These are phyloP conservation scores for Leucozona laternaria DNA, from an alignment of 2,888 invertebrate species.

Conservation along the genomic window DNA sequence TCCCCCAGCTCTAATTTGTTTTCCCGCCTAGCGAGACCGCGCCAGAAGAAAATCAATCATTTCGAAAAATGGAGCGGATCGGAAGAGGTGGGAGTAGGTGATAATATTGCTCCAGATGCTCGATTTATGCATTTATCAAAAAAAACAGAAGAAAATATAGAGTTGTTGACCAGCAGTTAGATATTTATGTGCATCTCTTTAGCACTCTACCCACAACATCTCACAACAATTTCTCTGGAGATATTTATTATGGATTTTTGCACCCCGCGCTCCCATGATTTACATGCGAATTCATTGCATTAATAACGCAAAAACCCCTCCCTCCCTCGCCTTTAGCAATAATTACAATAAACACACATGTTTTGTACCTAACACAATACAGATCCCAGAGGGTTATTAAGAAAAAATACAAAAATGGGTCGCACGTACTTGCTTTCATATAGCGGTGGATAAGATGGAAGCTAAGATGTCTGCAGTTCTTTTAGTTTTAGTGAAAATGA, in stretches of 20 bases:
- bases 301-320: slow-evolving; percentile 22
- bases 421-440: neutral
- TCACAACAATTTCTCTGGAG: slow-evolving; percentile 23
- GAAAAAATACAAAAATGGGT: neutral
- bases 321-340: neutral
- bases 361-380: slow-evolving; percentile 50
- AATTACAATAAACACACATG: slow-evolving; percentile 33
- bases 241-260: slow-evolving; percentile 50
- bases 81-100: slow-evolving; percentile 4
- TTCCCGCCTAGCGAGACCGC: neutral
- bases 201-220: slow-evolving; percentile 1
- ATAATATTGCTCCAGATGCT: slow-evolving; percentile 13
- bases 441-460: too few relatives aligned
- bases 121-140: slow-evolving; percentile 20
- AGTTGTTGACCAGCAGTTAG: slow-evolving; percentile 5
- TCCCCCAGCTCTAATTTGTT: slow-evolving; percentile 26
- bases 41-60: slow-evolving; percentile 35
- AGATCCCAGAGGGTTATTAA: neutral
- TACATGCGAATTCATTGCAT: slow-evolving; percentile 8
- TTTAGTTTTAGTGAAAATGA: too few relatives aligned
- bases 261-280: slow-evolving; percentile 16
- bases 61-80: neutral
- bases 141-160: neutral
- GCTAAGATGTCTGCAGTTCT: too few relatives aligned
- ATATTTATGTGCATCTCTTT: slow-evolving; percentile 3